phyloP scores from a whole-genome alignment of 2,888 invertebrate species.

The Parnassius orleans region DNA sequence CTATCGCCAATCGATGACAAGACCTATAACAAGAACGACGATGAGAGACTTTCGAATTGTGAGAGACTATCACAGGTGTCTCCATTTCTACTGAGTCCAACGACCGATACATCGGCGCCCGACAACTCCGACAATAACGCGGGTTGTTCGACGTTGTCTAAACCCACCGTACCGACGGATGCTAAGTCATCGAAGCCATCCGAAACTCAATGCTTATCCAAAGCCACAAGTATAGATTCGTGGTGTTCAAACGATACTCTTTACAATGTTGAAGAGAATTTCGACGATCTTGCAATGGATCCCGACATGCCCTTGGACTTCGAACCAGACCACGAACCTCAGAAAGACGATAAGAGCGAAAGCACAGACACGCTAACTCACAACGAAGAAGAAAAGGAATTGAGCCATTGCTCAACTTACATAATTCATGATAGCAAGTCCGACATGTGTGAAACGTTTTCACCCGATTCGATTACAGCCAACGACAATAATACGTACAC shows the following conservation, averaged over 20 bases:
- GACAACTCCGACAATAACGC: constrained; percentile 60
- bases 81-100: constrained; percentile 68
- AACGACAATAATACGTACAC: constrained; percentile 69
- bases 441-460: constrained; percentile 62
- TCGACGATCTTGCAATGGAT: constrained; percentile 71
- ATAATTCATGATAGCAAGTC: constrained; percentile 69
- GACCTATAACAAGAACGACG: constrained; percentile 60
- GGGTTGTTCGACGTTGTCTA: constrained; percentile 72
- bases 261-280: constrained; percentile 83
- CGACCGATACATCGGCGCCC: constrained; percentile 62
- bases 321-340: constrained; percentile 33
- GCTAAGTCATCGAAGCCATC: constrained; percentile 73
- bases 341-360: constrained; percentile 57
- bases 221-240: constrained; percentile 83
- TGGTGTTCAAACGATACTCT: constrained; percentile 84
- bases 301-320: constrained; percentile 53
- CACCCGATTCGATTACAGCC: constrained; percentile 69
- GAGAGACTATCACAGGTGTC: constrained; percentile 70
- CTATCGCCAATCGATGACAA: constrained; percentile 57
- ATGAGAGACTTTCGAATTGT: constrained; percentile 57
- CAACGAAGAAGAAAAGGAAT: constrained; percentile 63
- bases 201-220: constrained; percentile 70
- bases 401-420: constrained; percentile 67
- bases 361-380: constrained; percentile 68
- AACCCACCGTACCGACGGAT: constrained; percentile 71